Conservation (phyloP, 2,888 invertebrate genomes). For the Chrysolina americana region DNA sequence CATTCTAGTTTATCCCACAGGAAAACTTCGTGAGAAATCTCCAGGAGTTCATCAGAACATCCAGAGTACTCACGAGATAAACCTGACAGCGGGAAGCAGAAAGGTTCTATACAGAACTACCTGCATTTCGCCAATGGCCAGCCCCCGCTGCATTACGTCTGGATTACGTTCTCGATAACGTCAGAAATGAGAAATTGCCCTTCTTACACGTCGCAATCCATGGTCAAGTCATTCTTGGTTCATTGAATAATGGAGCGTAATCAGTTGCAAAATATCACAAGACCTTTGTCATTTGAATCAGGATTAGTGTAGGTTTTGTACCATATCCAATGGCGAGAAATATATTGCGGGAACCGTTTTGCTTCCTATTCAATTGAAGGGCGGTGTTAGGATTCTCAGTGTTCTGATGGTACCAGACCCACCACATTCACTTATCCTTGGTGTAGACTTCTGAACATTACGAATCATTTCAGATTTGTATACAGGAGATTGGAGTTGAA, state of each 20-base stretch:
- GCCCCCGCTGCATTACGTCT: no score
- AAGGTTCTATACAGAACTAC: no score
- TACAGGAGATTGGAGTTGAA: not conserved
- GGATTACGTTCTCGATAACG: constrained; percentile 8
- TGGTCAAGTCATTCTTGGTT: constrained; percentile 1
- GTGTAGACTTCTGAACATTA: constrained; percentile 23
- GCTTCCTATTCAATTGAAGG: constrained; percentile 13
- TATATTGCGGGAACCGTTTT: not conserved
- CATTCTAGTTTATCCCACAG: no score
- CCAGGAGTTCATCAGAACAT: no score
- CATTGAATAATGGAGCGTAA: constrained; percentile 1
- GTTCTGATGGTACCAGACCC: constrained; percentile 8
- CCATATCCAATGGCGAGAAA: no score
- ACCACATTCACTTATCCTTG: constrained; percentile 16
- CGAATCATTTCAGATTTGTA: not conserved
- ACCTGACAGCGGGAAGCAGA: no score
- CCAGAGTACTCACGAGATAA: no score
- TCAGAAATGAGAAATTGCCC: constrained; percentile 4
- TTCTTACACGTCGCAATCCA: not conserved
- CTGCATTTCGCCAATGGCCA: no score
- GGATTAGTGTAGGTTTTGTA: not conserved
- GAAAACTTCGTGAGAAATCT: no score
- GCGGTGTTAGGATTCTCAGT: not conserved
- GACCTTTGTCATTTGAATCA: not conserved
- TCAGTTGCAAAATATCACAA: not conserved